A percentile compares a stretch with the other conserved stretches of the same genome.
phyloP scores from a whole-genome alignment of 2,113 vertebrate species.

The Toxostoma redivivum region DNA sequence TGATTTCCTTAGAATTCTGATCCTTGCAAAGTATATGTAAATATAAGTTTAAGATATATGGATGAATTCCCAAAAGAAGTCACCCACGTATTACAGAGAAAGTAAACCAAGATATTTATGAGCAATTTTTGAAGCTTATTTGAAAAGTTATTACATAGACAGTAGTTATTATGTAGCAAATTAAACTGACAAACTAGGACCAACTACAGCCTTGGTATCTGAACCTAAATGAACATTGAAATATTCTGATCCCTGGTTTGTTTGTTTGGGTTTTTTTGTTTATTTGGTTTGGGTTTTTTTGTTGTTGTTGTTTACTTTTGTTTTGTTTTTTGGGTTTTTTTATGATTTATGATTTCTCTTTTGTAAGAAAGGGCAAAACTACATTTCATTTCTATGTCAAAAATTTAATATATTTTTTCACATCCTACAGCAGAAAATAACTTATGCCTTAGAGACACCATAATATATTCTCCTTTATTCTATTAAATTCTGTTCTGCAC shows the following conservation, averaged over 20 bases:
- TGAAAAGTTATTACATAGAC: background rate
- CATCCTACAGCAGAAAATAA: background rate
- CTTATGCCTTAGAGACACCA: background rate
- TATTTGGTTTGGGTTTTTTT: no score
- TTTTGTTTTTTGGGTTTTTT: background rate
- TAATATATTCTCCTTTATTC: background rate
- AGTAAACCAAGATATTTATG: background rate
- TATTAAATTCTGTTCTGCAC: background rate
- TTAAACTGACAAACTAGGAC: background rate
- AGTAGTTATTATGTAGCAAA: background rate
- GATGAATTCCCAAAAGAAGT: background rate
- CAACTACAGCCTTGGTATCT: background rate
- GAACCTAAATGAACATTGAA: background rate
- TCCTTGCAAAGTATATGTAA: background rate
- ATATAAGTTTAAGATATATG: background rate
- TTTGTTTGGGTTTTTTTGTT: background rate
- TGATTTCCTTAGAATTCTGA: background rate
- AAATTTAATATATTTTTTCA: background rate
- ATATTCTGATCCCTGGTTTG: background rate
- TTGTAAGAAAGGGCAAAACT: background rate
- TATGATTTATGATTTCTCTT: background rate
- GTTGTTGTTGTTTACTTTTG: background rate
- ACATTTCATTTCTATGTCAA: background rate
- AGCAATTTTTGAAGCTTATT: background rate
- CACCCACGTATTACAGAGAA: no score